Evolutionary conservation across 2,888 invertebrate species (phyloP), one percentile per base, ranked within the genome.

Genomic region (Palloptera scutellata): DNA sequence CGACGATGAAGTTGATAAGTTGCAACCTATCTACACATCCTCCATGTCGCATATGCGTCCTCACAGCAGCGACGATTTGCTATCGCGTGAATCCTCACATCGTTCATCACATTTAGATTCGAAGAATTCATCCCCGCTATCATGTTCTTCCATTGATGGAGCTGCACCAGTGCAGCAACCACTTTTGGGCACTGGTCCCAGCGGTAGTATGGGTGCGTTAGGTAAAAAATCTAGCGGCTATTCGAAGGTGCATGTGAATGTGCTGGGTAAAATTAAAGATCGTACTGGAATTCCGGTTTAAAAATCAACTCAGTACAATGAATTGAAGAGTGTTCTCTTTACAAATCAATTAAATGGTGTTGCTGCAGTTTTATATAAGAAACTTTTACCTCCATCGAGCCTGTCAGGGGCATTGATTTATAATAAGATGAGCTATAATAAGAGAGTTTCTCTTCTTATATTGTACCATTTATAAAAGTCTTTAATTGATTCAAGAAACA

Each of bases 1-100:
- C 74, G 97, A 98, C 83, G 91, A 92, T 78, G 91, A 94, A 84
- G 95, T 96, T 76, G 82, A 84, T 9, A 84, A 83, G 57, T 58
- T 84, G 52, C 79, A 81, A 20, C 74, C 78, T 5, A 74, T 77
- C 52, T 81, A 79, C 45, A 79, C 79, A 30, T 74, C 81, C 0
- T 76, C 79, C 1, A 76, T 80, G 11, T 66, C 69, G 15, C 81
- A 82, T 42, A 61, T 78, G 66, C 76, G 79, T 5, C 79, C 81
- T 13, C 82, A 76, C 66, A 79, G 75, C 64, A 79, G 75, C 64
- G 80, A 80, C 41, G 82, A 80, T 51, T 45, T 82, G 52, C 65
- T 78, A 11, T 79, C 77, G 8, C 73, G 74, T n/a, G 79, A 79
- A 15, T 79, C 79, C 13, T 78, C 79, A 60, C 78, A 73, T 55